Conservation (phyloP, 2,113 vertebrate genomes). For the Candoia aspera region DNA sequence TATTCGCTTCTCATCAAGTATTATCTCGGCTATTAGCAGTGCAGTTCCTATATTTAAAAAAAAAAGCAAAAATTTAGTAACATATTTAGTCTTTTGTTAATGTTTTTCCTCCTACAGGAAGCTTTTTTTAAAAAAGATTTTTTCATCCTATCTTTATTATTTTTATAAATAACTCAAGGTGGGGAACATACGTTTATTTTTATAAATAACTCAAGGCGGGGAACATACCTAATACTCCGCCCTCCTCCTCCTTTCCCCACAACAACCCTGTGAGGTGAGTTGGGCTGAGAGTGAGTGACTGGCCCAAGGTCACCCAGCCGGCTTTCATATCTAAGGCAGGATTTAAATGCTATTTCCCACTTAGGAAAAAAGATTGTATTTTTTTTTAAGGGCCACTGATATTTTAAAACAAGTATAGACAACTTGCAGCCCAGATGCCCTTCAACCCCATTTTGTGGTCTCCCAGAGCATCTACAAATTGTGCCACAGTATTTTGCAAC, state of each 20-base stretch:
- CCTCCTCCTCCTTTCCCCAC: too few relatives aligned
- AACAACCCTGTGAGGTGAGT: too few relatives aligned
- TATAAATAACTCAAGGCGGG: too few relatives aligned
- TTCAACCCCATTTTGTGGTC: background rate
- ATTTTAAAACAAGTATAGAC: background rate
- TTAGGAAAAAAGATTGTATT: background rate
- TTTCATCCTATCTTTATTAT: too few relatives aligned
- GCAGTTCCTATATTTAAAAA: conserved; percentile 75
- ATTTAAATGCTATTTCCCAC: background rate
- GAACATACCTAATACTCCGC: too few relatives aligned
- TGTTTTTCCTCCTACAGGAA: background rate
- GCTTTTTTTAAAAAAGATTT: background rate
- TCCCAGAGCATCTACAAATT: background rate
- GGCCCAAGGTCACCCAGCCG: too few relatives aligned
- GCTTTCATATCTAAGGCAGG: too few relatives aligned
- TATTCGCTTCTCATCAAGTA: conserved; percentile 77
- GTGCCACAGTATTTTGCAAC: background rate
- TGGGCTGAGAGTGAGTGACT: too few relatives aligned
- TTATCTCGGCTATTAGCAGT: conserved; percentile 85
- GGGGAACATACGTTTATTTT: too few relatives aligned
- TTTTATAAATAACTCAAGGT: too few relatives aligned
- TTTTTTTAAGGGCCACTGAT: background rate
- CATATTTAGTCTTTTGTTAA: background rate
- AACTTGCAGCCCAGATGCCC: background rate
- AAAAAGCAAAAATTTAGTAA: conserved; percentile 18